Evolutionary conservation across 2,797 vertebrate genomes (phyloP).

Genomic region (Enteromius radiatus): DNA sequence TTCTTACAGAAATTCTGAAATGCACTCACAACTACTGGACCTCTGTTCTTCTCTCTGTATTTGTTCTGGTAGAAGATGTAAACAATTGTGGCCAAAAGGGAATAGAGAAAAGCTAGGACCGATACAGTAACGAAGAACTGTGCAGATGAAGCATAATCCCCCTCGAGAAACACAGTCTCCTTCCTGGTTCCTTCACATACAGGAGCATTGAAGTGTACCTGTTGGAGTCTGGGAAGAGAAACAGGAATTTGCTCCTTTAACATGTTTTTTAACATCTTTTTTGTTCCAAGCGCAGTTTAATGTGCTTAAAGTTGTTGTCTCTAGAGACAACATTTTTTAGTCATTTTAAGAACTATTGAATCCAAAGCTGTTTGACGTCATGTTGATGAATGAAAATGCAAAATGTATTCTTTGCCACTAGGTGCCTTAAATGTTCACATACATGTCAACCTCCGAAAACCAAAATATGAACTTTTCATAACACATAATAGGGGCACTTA

Average conservation of each 20-base stretch:
- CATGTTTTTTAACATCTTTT: not conserved
- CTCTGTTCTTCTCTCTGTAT: constrained; percentile 96
- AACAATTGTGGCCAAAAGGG: constrained; percentile 91
- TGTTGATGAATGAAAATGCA: no score
- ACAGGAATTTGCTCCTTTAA: not conserved
- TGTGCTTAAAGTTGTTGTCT: no score
- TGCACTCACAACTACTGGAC: constrained; percentile 92
- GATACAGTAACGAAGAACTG: constrained; percentile 95
- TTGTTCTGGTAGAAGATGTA: constrained; percentile 99
- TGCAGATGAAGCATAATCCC: constrained; percentile 88
- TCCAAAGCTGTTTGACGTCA: no score
- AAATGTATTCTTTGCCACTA: no score
- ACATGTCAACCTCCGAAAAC: no score
- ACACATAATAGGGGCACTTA: not conserved
- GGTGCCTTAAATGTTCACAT: no score
- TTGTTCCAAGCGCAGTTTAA: not conserved
- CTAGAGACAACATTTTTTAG: no score
- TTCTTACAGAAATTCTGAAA: constrained; percentile 32
- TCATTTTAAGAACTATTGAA: no score
- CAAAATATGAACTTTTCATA: no score
- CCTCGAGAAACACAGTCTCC: constrained; percentile 88
- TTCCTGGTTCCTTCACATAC: constrained; percentile 85
- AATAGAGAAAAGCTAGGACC: constrained; percentile 96
- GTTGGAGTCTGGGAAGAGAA: constrained; percentile 83
- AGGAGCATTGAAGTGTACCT: constrained; percentile 92